A percentile compares a stretch with the other conserved stretches of the same genome.
These are phyloP conservation scores for Pitangus sulphuratus DNA, from an alignment of 2,797 vertebrate species.

Conservation along the genomic window DNA sequence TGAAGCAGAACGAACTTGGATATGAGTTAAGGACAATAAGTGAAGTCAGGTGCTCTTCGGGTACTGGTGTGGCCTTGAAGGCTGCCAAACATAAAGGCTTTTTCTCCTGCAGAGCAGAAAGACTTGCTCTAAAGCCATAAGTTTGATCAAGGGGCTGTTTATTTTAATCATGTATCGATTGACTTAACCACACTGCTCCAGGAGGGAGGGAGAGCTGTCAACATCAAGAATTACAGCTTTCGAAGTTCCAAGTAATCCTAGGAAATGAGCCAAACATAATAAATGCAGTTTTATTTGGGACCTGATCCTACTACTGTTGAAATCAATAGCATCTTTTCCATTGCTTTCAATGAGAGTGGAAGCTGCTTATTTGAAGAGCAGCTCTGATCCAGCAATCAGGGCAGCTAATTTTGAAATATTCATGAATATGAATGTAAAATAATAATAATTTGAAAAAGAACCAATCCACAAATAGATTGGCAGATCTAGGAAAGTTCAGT, in stretches of 20 bases:
- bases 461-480: not conserved
- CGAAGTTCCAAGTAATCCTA: conserved; percentile 50
- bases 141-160: conserved; percentile 58
- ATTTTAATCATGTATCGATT: conserved; percentile 62
- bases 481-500: not conserved
- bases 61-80: not conserved
- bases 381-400: not conserved
- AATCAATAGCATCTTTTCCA: conserved; percentile 44
- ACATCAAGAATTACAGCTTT: conserved; percentile 51
- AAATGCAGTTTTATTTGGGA: conserved; percentile 47
- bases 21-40: not conserved
- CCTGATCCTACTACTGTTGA: conserved; percentile 34
- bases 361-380: conserved; percentile 7
- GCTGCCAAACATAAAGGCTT: not conserved
- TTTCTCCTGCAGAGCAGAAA: not conserved
- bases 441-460: not conserved
- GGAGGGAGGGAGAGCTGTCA: conserved; percentile 35
- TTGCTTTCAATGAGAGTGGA: not conserved
- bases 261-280: conserved; percentile 56
- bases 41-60: conserved; percentile 17
- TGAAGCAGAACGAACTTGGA: conserved; percentile 17
- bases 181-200: conserved; percentile 11
- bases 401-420: conserved; percentile 17
- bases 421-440: not conserved
- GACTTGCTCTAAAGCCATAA: not conserved